A percentile compares a stretch with the other conserved stretches of the same genome.
phyloP scores from a whole-genome alignment of 2,797 vertebrate genomes.

The Gallirallus australis region DNA sequence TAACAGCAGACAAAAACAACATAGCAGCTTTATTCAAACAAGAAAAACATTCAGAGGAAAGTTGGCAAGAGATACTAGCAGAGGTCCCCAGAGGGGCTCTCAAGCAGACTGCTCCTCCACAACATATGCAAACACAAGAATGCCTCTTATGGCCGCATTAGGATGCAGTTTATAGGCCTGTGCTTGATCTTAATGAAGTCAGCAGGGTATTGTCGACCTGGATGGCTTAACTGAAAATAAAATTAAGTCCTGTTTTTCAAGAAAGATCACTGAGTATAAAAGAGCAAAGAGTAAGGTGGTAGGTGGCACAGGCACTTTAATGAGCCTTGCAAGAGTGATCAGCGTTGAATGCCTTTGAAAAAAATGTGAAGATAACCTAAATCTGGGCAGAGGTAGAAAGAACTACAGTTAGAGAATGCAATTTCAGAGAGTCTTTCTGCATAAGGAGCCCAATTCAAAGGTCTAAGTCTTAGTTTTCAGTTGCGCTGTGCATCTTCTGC shows the following conservation, averaged over 20 bases:
- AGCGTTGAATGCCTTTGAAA: conserved; percentile 28
- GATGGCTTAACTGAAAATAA: background rate
- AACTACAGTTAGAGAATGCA: background rate
- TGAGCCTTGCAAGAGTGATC: background rate
- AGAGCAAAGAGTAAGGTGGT: background rate
- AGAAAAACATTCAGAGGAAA: conserved; percentile 23
- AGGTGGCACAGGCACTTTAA: background rate
- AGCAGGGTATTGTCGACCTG: background rate
- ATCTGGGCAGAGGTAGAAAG: conserved; percentile 43
- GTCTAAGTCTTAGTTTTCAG: background rate
- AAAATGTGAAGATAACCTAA: conserved; percentile 45
- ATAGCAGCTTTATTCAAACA: conserved; percentile 13
- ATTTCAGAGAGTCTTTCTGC: background rate
- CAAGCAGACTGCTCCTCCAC: background rate
- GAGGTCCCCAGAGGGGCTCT: background rate
- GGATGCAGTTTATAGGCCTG: background rate
- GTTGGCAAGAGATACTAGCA: background rate
- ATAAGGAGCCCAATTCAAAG: background rate
- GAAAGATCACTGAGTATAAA: background rate
- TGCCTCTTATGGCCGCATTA: background rate
- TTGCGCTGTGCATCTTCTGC: background rate
- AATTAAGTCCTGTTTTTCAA: background rate
- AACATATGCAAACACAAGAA: background rate
- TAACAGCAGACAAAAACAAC: conserved; percentile 15
- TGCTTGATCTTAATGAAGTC: background rate